phyloP scores from a whole-genome alignment of 1,140 invertebrate species.

The Teleogryllus occipitalis region DNA sequence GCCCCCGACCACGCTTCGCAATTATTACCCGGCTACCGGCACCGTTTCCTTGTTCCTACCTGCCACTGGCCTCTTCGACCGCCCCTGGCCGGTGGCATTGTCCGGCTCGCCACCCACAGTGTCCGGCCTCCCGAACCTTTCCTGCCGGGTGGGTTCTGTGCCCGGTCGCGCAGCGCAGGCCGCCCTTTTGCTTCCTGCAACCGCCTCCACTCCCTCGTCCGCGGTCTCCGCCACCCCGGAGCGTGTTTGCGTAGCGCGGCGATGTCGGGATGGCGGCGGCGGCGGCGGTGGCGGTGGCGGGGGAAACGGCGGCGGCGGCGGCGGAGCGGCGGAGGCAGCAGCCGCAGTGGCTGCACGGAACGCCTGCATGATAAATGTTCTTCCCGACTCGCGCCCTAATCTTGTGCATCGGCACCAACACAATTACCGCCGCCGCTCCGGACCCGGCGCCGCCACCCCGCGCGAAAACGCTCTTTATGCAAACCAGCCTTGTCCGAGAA shows the following conservation, averaged over 20 bases:
- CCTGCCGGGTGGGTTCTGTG: too few species aligned
- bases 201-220: background rate
- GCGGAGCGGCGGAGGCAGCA: background rate
- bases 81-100: too few species aligned
- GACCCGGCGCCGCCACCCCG: background rate
- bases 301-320: background rate
- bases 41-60: too few species aligned
- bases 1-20: too few species aligned
- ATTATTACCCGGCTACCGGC: too few species aligned
- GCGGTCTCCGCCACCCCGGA: background rate
- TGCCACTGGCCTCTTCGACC: too few species aligned
- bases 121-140: too few species aligned
- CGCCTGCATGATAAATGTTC: constrained; percentile 18
- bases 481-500: background rate
- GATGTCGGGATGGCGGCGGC: background rate
- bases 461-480: background rate
- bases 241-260: background rate
- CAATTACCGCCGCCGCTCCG: constrained; percentile 15
- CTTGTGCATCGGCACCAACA: constrained; percentile 19
- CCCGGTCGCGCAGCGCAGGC: too few species aligned
- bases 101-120: too few species aligned
- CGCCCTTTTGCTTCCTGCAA: background rate
- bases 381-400: constrained; percentile 20
- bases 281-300: too few species aligned
- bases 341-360: background rate